Percentiles rank a stretch among this genome's conserved stretches.
Evolutionary conservation across 30 jellyfish, hydroid and myxozoan genomes (phyloP).

Genomic region (Hydractinia echinata): DNA sequence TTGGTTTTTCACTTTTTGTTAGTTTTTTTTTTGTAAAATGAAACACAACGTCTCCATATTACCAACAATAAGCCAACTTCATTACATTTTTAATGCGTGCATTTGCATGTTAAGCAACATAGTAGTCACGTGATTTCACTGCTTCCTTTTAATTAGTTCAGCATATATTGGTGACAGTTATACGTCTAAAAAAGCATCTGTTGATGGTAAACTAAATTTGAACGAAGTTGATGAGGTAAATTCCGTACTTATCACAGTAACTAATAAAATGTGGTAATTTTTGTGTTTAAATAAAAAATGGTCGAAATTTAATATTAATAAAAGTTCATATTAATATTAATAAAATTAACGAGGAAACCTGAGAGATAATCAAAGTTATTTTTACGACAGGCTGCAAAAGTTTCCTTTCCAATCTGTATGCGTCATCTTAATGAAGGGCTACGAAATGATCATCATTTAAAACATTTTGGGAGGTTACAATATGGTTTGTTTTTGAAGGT

Average conservation of each 20-base stretch:
- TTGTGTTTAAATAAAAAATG: too few species aligned
- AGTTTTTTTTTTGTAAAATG: too few species aligned
- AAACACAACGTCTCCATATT: too few species aligned
- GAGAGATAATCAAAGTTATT: neutral
- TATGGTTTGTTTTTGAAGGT: constrained; percentile 92
- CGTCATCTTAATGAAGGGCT: constrained; percentile 80
- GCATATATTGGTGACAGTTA: constrained; percentile 77
- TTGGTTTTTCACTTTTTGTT: too few species aligned
- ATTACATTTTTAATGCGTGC: too few species aligned
- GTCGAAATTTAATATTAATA: too few species aligned
- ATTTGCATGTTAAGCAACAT: too few species aligned
- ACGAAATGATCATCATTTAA: constrained; percentile 75
- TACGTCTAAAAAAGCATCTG: constrained; percentile 42
- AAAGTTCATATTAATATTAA: too few species aligned
- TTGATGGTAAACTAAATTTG: constrained; percentile 69
- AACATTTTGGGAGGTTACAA: constrained; percentile 86
- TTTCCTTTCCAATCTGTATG: constrained; percentile 88
- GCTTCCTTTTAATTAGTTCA: constrained; percentile 30
- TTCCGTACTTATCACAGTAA: neutral
- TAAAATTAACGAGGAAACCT: neutral
- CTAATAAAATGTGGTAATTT: neutral
- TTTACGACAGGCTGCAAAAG: constrained; percentile 46
- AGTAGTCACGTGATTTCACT: neutral
- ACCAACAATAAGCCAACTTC: too few species aligned
- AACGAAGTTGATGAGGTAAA: constrained; percentile 72